These are phyloP conservation scores for Palythoa heliodiscus DNA, from an alignment of 92 coral and sea anemone species.

Conservation along the genomic window DNA sequence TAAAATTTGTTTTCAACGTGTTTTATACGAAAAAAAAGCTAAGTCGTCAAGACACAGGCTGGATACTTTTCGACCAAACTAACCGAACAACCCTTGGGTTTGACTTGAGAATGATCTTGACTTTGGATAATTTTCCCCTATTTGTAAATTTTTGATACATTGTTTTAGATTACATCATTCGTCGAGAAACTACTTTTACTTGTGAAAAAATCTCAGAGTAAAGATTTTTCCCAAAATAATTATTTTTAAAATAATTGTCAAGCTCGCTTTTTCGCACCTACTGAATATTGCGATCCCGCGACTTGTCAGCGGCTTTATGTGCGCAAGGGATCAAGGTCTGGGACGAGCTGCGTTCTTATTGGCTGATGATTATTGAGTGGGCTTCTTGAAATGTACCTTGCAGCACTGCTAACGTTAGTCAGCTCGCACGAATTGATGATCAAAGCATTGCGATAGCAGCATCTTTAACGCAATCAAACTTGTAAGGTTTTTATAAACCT, in stretches of 20 bases:
- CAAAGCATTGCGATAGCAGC: slow-evolving; percentile 45
- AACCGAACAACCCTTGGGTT: no score
- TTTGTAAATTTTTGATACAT: no score
- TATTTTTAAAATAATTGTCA: not conserved
- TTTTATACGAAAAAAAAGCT: no score
- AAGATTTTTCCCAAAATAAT: not conserved
- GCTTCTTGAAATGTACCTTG: slow-evolving; percentile 85
- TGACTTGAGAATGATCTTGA: no score
- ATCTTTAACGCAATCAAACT: slow-evolving; percentile 43
- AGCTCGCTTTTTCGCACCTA: not conserved
- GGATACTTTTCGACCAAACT: no score
- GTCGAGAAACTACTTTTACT: not conserved
- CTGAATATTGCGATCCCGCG: not conserved
- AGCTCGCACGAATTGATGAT: slow-evolving; percentile 58
- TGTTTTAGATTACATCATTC: no score
- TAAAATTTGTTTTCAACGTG: no score
- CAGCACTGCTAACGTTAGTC: slow-evolving; percentile 76
- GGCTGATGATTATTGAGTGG: slow-evolving; percentile 83
- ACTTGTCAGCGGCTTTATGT: slow-evolving; percentile 46
- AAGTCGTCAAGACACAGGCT: no score
- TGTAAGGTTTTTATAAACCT: not conserved
- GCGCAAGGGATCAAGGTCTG: slow-evolving; percentile 42
- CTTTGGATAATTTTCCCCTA: no score
- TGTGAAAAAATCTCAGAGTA: not conserved
- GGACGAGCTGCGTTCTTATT: slow-evolving; percentile 69